These are phyloP conservation scores for Rhinophrynus dorsalis DNA, from an alignment of 2,797 vertebrate species.

Conservation along the genomic window DNA sequence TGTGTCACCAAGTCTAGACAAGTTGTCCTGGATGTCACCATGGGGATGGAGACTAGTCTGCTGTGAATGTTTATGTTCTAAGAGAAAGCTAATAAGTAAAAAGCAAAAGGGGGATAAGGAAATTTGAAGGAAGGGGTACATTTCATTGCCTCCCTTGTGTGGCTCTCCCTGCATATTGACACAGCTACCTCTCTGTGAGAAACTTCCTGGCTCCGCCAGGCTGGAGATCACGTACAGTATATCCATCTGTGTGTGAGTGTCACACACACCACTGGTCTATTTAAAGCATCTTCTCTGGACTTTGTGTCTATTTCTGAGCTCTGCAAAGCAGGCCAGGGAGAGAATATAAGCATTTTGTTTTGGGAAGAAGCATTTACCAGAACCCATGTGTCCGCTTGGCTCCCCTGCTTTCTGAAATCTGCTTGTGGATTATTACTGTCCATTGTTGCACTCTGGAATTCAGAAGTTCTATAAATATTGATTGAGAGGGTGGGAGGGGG, in stretches of 20 bases:
- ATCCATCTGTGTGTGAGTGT: slow-evolving; percentile 46
- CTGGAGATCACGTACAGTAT: slow-evolving; percentile 47
- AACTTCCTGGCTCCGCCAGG: slow-evolving; percentile 47
- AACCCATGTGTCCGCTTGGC: slow-evolving; percentile 7
- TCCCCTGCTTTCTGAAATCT: not conserved
- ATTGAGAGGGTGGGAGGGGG: slow-evolving; percentile 21
- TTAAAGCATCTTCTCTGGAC: slow-evolving; percentile 83
- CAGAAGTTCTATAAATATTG: slow-evolving; percentile 9
- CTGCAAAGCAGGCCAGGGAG: slow-evolving; percentile 57
- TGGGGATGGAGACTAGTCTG: slow-evolving; percentile 83
- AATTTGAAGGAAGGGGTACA: slow-evolving; percentile 59
- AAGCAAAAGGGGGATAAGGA: slow-evolving; percentile 29
- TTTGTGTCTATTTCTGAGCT: slow-evolving; percentile 86
- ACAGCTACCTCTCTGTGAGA: slow-evolving; percentile 47
- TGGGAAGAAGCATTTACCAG: slow-evolving; percentile 5
- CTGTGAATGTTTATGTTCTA: slow-evolving; percentile 74
- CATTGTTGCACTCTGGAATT: not conserved
- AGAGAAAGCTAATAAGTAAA: slow-evolving; percentile 49
- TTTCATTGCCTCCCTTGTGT: slow-evolving; percentile 51
- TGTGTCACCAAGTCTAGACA: slow-evolving; percentile 80
- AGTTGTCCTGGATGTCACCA: slow-evolving; percentile 84
- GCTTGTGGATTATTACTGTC: slow-evolving; percentile 36
- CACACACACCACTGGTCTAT: slow-evolving; percentile 70
- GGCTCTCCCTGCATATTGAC: slow-evolving; percentile 24
- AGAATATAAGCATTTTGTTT: slow-evolving; percentile 38